Evolutionary conservation across 2,797 vertebrate species (phyloP).

Genomic region (Labeo calbasu): DNA sequence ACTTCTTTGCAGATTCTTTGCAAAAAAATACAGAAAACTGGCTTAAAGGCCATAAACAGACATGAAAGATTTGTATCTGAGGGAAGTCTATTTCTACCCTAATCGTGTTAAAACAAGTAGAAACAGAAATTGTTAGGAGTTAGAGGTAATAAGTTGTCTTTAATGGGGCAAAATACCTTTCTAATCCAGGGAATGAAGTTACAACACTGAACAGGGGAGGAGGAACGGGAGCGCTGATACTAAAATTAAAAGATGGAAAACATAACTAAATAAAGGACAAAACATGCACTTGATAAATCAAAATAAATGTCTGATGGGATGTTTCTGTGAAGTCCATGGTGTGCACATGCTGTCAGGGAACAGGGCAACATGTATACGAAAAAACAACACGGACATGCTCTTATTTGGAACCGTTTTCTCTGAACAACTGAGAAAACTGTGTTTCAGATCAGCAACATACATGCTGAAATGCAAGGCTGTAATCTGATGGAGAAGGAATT

Average conservation of each 20-base stretch:
- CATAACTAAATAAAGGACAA: conserved; percentile 71
- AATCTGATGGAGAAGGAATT: background rate
- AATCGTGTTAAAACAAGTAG: background rate
- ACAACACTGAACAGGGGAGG: conserved; percentile 94
- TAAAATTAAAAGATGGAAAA: conserved; percentile 84
- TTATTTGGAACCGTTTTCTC: background rate
- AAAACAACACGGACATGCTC: background rate
- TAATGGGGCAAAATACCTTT: conserved; percentile 88
- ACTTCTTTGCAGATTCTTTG: background rate
- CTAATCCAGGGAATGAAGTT: conserved; percentile 97
- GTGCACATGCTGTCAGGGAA: background rate
- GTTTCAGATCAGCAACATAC: background rate
- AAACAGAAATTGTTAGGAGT: conserved; percentile 15
- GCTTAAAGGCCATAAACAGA: background rate
- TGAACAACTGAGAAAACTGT: background rate
- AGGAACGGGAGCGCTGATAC: conserved; percentile 93
- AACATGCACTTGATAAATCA: conserved; percentile 36
- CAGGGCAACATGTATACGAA: background rate
- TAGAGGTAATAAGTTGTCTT: conserved; percentile 17
- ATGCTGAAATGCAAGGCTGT: background rate
- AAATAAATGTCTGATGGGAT: conserved; percentile 44
- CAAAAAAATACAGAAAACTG: background rate
- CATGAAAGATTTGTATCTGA: background rate
- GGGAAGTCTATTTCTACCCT: background rate
- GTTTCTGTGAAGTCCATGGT: background rate